These are phyloP conservation scores for Heteronetta atricapilla DNA, from an alignment of 2,113 vertebrate species.

Conservation along the genomic window DNA sequence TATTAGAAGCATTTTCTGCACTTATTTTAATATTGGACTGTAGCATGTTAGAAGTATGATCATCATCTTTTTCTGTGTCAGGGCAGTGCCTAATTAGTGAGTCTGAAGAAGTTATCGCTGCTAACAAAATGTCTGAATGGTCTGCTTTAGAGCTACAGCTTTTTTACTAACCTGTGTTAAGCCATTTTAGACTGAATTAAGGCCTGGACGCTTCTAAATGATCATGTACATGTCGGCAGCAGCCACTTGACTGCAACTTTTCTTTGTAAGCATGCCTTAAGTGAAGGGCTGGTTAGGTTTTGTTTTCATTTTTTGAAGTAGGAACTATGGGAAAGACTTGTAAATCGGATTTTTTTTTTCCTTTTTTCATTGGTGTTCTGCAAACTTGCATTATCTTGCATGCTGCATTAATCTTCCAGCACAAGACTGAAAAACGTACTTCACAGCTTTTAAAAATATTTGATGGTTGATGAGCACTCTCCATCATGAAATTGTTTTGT, in stretches of 20 bases:
- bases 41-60: not conserved
- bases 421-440: not conserved
- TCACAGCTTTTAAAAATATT: not conserved
- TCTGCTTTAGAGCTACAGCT: not conserved
- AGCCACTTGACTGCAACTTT: not conserved
- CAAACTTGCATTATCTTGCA: not conserved
- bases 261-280: not conserved
- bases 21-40: not conserved
- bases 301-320: not conserved
- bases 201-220: not conserved
- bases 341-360: not conserved
- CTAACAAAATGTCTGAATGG: not conserved
- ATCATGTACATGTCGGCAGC: not conserved
- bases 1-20: not conserved
- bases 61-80: not conserved
- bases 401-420: slow-evolving; percentile 7
- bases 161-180: not conserved
- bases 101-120: not conserved
- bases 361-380: not conserved
- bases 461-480: not conserved
- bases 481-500: not conserved
- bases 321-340: not conserved
- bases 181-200: not conserved
- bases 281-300: not conserved
- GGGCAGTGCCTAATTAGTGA: not conserved